A percentile compares a stretch with the other conserved stretches of the same genome.
phyloP scores from a whole-genome alignment of 2,797 vertebrate species.

The Gallinago solitaria region DNA sequence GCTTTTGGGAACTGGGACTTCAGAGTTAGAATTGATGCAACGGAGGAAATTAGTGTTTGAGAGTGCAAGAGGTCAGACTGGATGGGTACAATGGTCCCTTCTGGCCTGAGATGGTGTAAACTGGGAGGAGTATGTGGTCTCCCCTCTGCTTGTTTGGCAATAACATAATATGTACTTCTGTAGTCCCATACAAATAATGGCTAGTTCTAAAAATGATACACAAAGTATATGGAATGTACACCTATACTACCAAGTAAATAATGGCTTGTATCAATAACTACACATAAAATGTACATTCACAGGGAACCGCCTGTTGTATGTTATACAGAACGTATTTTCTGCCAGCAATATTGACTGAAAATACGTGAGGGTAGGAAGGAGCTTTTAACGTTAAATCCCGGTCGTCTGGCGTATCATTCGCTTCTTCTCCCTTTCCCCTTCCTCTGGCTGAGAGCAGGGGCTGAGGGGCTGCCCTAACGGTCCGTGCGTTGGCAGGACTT shows the following conservation, averaged over 20 bases:
- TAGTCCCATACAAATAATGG: not conserved
- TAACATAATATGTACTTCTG: not conserved
- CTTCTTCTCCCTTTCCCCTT: not conserved
- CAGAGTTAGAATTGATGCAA: not conserved
- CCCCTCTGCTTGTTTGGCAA: not conserved
- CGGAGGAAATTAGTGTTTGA: not conserved
- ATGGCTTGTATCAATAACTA: not conserved
- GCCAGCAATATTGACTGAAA: not conserved
- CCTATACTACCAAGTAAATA: not conserved
- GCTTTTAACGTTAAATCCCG: not conserved
- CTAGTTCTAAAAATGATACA: not conserved
- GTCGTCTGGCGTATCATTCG: accelerated
- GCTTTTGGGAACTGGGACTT: not conserved
- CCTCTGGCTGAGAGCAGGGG: not conserved
- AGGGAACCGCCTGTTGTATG: not conserved
- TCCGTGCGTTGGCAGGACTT: not conserved
- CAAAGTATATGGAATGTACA: not conserved
- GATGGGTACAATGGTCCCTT: not conserved
- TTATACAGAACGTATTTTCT: not conserved
- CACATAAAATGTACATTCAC: not conserved
- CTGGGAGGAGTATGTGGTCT: not conserved
- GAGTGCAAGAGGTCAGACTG: not conserved
- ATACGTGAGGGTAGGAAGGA: not conserved
- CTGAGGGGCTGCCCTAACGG: not conserved
- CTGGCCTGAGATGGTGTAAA: not conserved